Evolutionary conservation across 2,797 vertebrate species (phyloP), one percentile per base, ranked within the genome.

Genomic region (Malacoctenus gilli): DNA sequence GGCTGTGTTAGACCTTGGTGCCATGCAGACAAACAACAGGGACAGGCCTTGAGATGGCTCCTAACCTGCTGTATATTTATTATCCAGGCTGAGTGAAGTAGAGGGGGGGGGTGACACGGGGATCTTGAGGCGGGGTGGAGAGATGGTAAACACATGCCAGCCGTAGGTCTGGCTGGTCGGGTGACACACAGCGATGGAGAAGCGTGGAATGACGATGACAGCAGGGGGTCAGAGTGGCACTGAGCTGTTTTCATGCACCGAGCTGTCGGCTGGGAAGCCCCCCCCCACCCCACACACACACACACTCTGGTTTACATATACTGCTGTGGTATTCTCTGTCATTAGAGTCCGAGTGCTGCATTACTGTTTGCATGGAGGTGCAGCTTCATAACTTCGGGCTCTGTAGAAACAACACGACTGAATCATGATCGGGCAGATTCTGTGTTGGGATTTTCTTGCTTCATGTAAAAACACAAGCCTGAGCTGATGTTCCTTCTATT

Each of bases 111-210:
- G 12, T n/a, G n/a, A n/a, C n/a, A n/a, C n/a, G n/a, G n/a, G n/a
- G n/a, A n/a, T n/a, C n/a, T n/a, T n/a, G 28, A 5, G 3, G 4
- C 14, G 40, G 22, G n/a, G 31, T 40, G 44, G 23, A 32, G 31
- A 51, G 16, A 32, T 8, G 56, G 66, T 84, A 76, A 81, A 80
- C 72, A 84, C 65, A 56, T 66, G 48, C 22, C 65, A 69, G 11
- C n/a, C 0, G 0, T 48, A 30, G 40, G 20, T 53, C 7, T 59
- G 9, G 7, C 14, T 15, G 23, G 5, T 19, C 48, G 58, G 43
- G 53, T 50, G 49, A 68, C 11, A 46, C 19, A 12, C 1, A 1
- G 39, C 20, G 37, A 25, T 23, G 18, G 34, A 44, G 52, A 57
- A 34, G 36, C 22, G 56, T 39, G 21, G 40, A 54, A 28, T 31